Percentiles rank a stretch among this genome's conserved stretches.
phyloP scores from a whole-genome alignment of 2,797 vertebrate species.

The Myotis planiceps region DNA sequence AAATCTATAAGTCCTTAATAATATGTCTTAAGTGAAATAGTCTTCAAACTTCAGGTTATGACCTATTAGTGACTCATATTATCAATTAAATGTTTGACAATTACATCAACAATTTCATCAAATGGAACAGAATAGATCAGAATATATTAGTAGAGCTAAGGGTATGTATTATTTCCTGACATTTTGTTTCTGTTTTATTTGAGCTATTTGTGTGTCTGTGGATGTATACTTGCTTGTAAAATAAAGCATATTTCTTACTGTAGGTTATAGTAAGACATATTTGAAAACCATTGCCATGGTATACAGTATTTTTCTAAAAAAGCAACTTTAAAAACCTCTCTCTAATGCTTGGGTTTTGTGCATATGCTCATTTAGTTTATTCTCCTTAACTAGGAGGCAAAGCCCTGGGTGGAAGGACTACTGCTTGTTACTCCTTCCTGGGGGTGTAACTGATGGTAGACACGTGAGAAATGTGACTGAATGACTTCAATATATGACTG shows the following conservation, averaged over 20 bases:
- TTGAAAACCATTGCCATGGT: neutral
- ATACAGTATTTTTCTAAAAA: neutral
- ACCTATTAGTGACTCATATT: neutral
- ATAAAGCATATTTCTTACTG: neutral
- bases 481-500: neutral
- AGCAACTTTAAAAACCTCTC: neutral
- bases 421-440: neutral
- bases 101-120: neutral
- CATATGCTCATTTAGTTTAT: neutral
- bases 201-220: neutral
- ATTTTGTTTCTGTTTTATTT: neutral
- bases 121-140: neutral
- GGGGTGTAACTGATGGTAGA: neutral
- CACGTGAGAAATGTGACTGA: neutral
- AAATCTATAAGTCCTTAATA: neutral
- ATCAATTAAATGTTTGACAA: neutral
- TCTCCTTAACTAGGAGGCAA: neutral
- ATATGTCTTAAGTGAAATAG: neutral
- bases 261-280: neutral
- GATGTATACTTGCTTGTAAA: neutral
- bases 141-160: neutral
- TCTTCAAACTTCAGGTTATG: neutral
- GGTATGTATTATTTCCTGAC: neutral
- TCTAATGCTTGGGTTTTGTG: neutral
- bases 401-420: neutral